Conservation (phyloP, 2,113 vertebrate species). For the Struthidea cinerea region DNA sequence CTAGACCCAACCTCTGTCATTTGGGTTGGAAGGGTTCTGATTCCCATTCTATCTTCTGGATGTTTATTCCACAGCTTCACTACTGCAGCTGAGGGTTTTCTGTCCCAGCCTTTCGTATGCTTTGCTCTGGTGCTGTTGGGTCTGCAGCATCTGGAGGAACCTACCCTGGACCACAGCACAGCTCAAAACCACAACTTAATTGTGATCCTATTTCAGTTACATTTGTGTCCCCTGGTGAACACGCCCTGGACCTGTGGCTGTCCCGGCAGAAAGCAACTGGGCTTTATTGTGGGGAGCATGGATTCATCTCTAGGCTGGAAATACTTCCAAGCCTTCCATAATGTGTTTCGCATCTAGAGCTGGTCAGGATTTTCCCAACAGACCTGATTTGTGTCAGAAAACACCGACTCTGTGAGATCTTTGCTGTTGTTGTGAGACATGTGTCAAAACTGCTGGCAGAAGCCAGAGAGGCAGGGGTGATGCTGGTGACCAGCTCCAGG, state of each 20-base stretch:
- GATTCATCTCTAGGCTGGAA: not conserved
- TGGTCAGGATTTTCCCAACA: not conserved
- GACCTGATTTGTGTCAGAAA: not conserved
- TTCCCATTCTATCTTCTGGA: not conserved
- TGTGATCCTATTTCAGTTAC: accelerated
- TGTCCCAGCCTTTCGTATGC: not conserved
- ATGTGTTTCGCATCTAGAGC: not conserved
- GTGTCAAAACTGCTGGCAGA: not conserved
- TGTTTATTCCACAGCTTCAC: not conserved
- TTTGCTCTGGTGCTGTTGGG: not conserved
- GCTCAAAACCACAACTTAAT: not conserved
- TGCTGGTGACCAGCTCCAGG: not conserved
- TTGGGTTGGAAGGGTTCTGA: too few species aligned
- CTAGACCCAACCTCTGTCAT: too few species aligned
- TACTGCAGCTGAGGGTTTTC: not conserved
- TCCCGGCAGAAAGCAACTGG: not conserved
- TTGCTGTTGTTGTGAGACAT: not conserved
- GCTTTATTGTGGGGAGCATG: not conserved
- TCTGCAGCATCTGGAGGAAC: not conserved
- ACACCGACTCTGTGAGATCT: not conserved
- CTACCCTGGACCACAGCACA: not conserved
- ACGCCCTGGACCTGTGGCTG: not conserved
- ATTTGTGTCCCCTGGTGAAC: not conserved
- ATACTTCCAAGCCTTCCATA: not conserved
- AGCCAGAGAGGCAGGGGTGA: not conserved